A percentile compares a stretch with the other conserved stretches of the same genome.
phyloP scores from a whole-genome alignment of 2,888 invertebrate genomes.

The Pocota personata region DNA sequence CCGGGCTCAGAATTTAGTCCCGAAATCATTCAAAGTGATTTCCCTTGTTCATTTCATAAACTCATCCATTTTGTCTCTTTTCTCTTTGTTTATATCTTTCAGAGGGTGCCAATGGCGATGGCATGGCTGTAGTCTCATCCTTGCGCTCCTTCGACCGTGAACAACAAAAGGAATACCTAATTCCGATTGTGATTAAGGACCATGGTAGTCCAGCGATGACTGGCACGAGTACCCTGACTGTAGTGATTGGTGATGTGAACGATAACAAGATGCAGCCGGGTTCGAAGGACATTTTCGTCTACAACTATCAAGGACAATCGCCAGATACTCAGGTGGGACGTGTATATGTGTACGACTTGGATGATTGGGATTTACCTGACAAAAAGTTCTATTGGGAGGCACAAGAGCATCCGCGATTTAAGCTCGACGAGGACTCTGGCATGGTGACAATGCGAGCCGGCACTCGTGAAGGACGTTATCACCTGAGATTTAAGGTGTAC shows the following conservation, averaged over 20 bases:
- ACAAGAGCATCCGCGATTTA: conserved; percentile 93
- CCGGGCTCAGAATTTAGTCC: neutral
- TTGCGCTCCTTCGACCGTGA: conserved; percentile 96
- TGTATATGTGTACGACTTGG: conserved; percentile 98
- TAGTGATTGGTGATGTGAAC: conserved; percentile 98
- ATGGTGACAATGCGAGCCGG: conserved; percentile 98
- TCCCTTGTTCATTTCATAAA: conserved; percentile 58
- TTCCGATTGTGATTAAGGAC: conserved; percentile 98
- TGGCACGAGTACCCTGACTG: conserved; percentile 96
- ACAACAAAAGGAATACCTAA: conserved; percentile 96
- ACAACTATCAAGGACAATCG: conserved; percentile 96
- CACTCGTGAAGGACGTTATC: conserved; percentile 93
- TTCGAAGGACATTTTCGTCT: conserved; percentile 97
- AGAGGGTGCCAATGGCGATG: conserved; percentile 98
- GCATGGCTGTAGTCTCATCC: conserved; percentile 98
- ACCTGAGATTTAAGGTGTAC: conserved; percentile 93
- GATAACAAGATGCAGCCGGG: conserved; percentile 99
- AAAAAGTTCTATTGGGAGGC: conserved; percentile 98
- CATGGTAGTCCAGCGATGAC: conserved; percentile 98
- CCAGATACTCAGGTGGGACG: conserved; percentile 96
- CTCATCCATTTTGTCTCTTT: neutral
- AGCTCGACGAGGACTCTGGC: conserved; percentile 94
- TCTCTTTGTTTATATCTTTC: conserved; percentile 74
- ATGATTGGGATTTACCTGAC: conserved; percentile 99
- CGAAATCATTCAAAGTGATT: conserved; percentile 51